Evolutionary conservation across 2,113 vertebrate species (phyloP).

Genomic region (Crocuta crocuta): DNA sequence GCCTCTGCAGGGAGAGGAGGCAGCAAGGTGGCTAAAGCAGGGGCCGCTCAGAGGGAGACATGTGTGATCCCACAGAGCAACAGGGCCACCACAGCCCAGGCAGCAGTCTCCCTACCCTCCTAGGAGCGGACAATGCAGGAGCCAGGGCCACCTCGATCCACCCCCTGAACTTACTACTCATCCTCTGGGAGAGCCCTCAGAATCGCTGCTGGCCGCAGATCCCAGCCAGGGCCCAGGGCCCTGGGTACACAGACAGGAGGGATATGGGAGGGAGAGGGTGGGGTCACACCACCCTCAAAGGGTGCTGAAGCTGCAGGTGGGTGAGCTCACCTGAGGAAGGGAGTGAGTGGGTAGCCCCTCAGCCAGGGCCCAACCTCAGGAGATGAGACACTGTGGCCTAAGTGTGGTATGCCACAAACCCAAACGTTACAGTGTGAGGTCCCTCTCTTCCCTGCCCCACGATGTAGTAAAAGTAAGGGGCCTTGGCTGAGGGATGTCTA

Average conservation of each 20-base stretch:
- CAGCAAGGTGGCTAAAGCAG: background rate
- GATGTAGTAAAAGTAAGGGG: background rate
- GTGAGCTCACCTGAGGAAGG: background rate
- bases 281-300: background rate
- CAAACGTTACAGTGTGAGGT: background rate
- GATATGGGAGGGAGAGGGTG: rapidly evolving
- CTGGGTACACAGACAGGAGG: background rate
- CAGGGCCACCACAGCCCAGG: background rate
- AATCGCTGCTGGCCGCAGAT: background rate
- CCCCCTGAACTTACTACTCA: background rate
- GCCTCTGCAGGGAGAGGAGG: background rate
- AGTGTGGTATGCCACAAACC: background rate
- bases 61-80: background rate
- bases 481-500: no score
- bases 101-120: background rate
- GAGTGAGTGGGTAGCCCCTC: background rate
- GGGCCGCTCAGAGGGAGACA: background rate
- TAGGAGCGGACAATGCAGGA: background rate
- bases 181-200: background rate
- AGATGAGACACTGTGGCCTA: background rate
- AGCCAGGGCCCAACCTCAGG: background rate
- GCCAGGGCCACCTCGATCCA: background rate
- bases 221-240: background rate
- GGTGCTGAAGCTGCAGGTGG: background rate
- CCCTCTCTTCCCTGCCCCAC: background rate